phyloP scores from a whole-genome alignment of 2,888 invertebrate species.

The Drosophila paramelanica region DNA sequence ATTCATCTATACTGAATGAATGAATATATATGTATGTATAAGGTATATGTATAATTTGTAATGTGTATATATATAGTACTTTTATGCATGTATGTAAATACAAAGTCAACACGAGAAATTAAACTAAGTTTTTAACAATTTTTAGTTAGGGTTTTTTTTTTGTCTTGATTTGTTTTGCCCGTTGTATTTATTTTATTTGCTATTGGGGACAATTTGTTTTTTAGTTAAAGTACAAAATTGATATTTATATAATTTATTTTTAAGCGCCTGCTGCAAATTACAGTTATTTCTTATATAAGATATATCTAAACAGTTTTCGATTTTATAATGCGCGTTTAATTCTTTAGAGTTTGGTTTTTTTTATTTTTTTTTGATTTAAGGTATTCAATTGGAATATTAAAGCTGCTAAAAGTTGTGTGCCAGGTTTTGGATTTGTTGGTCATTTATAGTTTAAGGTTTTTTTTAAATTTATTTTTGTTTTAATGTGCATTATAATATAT shows the following conservation, averaged over 20 bases:
- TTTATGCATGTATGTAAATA: slow-evolving; percentile 52
- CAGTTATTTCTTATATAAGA: slow-evolving; percentile 8
- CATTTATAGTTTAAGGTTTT: slow-evolving; percentile 18
- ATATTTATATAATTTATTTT: slow-evolving; percentile 15
- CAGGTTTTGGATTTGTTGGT: slow-evolving; percentile 49
- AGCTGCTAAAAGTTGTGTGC: slow-evolving; percentile 52
- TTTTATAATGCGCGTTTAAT: slow-evolving; percentile 7
- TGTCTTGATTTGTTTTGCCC: background rate
- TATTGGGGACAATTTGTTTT: slow-evolving; percentile 3
- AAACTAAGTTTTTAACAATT: slow-evolving; percentile 38
- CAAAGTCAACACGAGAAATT: slow-evolving; percentile 64
- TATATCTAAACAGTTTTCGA: slow-evolving; percentile 17
- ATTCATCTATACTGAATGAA: slow-evolving; percentile 21
- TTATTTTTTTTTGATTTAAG: background rate
- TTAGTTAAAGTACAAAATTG: slow-evolving; percentile 36
- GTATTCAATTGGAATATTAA: slow-evolving; percentile 39
- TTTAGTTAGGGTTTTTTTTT: background rate
- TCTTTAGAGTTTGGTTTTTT: background rate
- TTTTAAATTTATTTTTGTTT: background rate
- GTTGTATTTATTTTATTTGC: background rate
- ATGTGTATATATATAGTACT: slow-evolving; percentile 39
- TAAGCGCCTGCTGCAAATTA: slow-evolving; percentile 1
- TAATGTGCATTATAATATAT: slow-evolving; percentile 21
- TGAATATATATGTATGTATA: slow-evolving; percentile 42
- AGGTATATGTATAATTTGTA: slow-evolving; percentile 30